Evolutionary conservation across 2,888 invertebrate species (phyloP).

Genomic region (Griposia aprilina): DNA sequence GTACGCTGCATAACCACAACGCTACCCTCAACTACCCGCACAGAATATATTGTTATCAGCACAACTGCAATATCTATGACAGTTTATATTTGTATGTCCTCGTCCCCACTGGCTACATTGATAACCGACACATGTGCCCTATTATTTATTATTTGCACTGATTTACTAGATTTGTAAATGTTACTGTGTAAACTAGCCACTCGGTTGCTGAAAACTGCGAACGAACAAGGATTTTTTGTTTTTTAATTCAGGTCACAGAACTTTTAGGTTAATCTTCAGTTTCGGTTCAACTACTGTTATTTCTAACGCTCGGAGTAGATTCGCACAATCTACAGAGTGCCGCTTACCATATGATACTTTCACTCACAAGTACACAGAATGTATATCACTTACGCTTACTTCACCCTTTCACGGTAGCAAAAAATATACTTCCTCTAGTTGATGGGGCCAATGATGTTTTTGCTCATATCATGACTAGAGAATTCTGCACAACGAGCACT

Average conservation of each 20-base stretch:
- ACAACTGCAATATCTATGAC: constrained; percentile 43
- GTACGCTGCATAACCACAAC: constrained; percentile 59
- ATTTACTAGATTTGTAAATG: constrained; percentile 33
- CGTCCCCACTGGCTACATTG: constrained; percentile 24
- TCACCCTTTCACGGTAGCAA: constrained; percentile 39
- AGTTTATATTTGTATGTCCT: constrained; percentile 17
- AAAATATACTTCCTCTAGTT: constrained; percentile 47
- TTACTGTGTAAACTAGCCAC: constrained; percentile 18
- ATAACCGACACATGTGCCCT: constrained; percentile 42
- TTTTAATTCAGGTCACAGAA: constrained; percentile 48
- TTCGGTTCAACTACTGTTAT: constrained; percentile 29
- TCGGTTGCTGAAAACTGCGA: constrained; percentile 20
- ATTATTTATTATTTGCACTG: constrained; percentile 23
- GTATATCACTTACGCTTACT: constrained; percentile 48
- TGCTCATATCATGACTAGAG: constrained; percentile 42
- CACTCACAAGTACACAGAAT: constrained; percentile 29
- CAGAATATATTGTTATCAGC: constrained; percentile 64
- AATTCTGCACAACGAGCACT: constrained; percentile 26
- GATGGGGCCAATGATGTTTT: constrained; percentile 47
- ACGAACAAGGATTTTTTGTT: constrained; percentile 30
- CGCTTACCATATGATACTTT: constrained; percentile 30
- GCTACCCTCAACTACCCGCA: constrained; percentile 45
- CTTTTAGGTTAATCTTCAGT: constrained; percentile 50
- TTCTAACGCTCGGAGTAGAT: constrained; percentile 8
- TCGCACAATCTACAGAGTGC: constrained; percentile 3